Base-by-base conservation (phyloP, 1,140 invertebrate species). In the Copidosoma floridanum region DNA sequence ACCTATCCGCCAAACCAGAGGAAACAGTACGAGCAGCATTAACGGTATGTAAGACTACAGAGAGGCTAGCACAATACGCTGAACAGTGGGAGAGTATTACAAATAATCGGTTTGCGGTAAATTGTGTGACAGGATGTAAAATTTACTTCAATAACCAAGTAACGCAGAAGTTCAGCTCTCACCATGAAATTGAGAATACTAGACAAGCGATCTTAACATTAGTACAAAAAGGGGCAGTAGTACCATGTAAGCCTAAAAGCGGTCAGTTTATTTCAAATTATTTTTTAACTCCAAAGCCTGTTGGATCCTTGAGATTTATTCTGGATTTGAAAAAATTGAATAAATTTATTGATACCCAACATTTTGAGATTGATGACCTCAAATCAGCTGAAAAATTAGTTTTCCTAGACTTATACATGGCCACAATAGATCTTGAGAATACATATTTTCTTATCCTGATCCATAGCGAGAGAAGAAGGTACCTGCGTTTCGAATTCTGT, bases 401-500 rank as follows among this genome's bases (percentile, higher is more conserved):
- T n/a, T 58, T 20, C 29, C 18, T 1, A 27, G 52, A 37, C 29
- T 24, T 26, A 21, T 43, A 38, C 32, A 24, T 61, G 26, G 43
- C 24, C 12, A 54, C 43, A n/a, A 61, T 61, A n/a, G 58, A 61
- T 38, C 14, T 61, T 14, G 26, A 54, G 20, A 51, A 61, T 26
- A 57, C 66, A 1, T 68, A 68, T 56, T 50, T 53, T 35, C 16
- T 54, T 1, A 40, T 66, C 16, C 64, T 61, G 26, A 47, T 66
- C 4, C n/a, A 27, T 23, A 41, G 57, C 14, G 12, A 48, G 0
- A 26, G 50, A 48, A 52, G 41, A 54, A 62, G 65, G 61, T 69
- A 60, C 51, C 48, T 69, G 23, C 37, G 62, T 47, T 69, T 69
- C 52, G 14, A 14, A 12, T 65, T 65, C 56, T 23, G 61, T 3